phyloP scores from a whole-genome alignment of 2,888 invertebrate genomes.

The Chalcosyrphus nemorum region DNA sequence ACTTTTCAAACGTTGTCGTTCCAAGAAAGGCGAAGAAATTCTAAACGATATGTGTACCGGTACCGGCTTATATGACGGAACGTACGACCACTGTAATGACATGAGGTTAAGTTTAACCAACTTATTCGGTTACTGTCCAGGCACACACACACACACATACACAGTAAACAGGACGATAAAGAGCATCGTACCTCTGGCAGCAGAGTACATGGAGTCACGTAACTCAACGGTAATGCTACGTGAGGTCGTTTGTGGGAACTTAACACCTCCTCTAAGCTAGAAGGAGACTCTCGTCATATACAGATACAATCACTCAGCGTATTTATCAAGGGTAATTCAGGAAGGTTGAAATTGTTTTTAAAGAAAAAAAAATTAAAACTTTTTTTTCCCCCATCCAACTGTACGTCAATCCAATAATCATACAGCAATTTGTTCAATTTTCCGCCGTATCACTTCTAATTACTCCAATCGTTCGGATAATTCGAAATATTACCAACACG shows the following conservation, averaged over 20 bases:
- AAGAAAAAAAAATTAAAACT: conserved; percentile 2
- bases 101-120: conserved; percentile 54
- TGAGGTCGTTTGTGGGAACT: conserved; percentile 58
- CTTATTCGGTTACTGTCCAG: conserved; percentile 45
- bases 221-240: conserved; percentile 49
- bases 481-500: conserved; percentile 51
- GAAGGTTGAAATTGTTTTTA: conserved; percentile 5
- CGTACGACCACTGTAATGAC: conserved; percentile 34
- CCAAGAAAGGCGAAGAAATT: background rate
- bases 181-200: background rate
- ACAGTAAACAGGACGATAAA: conserved; percentile 13
- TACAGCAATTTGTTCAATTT: conserved; percentile 64
- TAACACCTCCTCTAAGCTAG: conserved; percentile 50
- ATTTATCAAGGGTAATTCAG: background rate
- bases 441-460: conserved; percentile 64
- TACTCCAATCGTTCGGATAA: conserved; percentile 64
- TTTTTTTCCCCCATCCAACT: background rate
- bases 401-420: conserved; percentile 44
- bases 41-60: background rate
- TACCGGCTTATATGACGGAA: conserved; percentile 4
- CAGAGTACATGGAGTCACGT: conserved; percentile 43
- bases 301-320: background rate
- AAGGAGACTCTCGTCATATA: conserved; percentile 14
- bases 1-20: conserved; percentile 5
- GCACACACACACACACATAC: background rate